Evolutionary conservation across 2,797 vertebrate genomes (phyloP).

Genomic region (Oreortyx pictus): DNA sequence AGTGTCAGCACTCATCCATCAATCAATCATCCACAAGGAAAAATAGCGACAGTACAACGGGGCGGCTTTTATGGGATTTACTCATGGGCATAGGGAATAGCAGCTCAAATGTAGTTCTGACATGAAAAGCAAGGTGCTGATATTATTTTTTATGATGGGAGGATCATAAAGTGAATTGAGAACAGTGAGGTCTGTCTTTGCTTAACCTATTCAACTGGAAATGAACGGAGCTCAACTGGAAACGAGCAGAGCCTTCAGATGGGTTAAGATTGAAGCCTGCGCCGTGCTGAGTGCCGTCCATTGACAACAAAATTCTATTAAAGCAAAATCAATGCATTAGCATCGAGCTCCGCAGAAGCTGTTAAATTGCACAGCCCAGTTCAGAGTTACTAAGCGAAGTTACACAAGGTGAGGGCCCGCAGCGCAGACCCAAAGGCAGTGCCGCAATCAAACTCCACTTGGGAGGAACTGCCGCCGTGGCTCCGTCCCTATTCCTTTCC

Average conservation of each 20-base stretch:
- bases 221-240: slow-evolving; percentile 83
- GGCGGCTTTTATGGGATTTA: slow-evolving; percentile 97
- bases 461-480: fast-evolving
- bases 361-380: slow-evolving; percentile 64
- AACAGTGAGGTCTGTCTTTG: slow-evolving; percentile 86
- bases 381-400: slow-evolving; percentile 63
- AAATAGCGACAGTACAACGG: slow-evolving; percentile 92
- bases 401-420: not conserved
- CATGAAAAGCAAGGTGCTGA: slow-evolving; percentile 87
- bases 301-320: slow-evolving; percentile 77
- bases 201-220: slow-evolving; percentile 87
- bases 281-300: slow-evolving; percentile 68
- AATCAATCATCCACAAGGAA: slow-evolving; percentile 99
- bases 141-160: slow-evolving; percentile 89
- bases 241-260: slow-evolving; percentile 76
- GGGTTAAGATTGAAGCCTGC: slow-evolving; percentile 79
- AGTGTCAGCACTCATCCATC: slow-evolving; percentile 99
- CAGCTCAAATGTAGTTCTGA: slow-evolving; percentile 96
- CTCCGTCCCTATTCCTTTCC: not conserved
- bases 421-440: not conserved
- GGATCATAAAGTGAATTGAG: slow-evolving; percentile 87
- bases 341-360: slow-evolving; percentile 67
- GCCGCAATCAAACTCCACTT: fast-evolving
- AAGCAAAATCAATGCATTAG: slow-evolving; percentile 77
- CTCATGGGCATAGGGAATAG: slow-evolving; percentile 98